These are phyloP conservation scores for Rhagonycha fulva DNA, from an alignment of 2,888 invertebrate genomes.

Conservation along the genomic window DNA sequence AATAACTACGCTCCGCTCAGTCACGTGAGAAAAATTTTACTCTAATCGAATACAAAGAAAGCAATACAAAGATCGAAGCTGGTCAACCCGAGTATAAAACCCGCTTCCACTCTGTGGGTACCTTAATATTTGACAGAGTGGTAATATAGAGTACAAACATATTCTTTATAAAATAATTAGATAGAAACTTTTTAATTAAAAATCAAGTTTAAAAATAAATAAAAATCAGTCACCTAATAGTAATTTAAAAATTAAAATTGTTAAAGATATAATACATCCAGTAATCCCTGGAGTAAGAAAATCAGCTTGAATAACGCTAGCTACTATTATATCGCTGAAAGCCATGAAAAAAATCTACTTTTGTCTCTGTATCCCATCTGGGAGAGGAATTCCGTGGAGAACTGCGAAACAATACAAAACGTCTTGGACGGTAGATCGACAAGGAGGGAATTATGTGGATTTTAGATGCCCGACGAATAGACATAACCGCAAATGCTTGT, in stretches of 20 bases:
- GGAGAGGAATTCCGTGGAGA: slow-evolving; percentile 65
- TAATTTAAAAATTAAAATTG: slow-evolving; percentile 62
- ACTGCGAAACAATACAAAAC: slow-evolving; percentile 68
- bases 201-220: not conserved
- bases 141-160: too few relatives aligned
- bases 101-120: too few relatives aligned
- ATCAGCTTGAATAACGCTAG: slow-evolving; percentile 69
- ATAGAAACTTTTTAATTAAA: not conserved
- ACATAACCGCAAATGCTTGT: slow-evolving; percentile 57
- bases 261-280: slow-evolving; percentile 66
- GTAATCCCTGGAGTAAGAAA: slow-evolving; percentile 58
- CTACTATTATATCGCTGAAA: slow-evolving; percentile 54
- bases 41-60: too few relatives aligned
- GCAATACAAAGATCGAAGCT: too few relatives aligned
- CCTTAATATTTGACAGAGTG: too few relatives aligned
- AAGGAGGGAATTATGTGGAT: slow-evolving; percentile 68
- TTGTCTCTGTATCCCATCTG: slow-evolving; percentile 70
- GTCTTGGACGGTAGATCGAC: slow-evolving; percentile 74
- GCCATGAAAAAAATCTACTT: slow-evolving; percentile 58
- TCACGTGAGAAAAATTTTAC: too few relatives aligned
- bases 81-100: too few relatives aligned
- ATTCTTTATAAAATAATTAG: not conserved
- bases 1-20: too few relatives aligned
- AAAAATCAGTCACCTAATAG: not conserved
- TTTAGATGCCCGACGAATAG: slow-evolving; percentile 66